Percentiles rank a stretch among this genome's conserved stretches.
phyloP scores from a whole-genome alignment of 2,888 invertebrate genomes.

The Rhingia campestris region DNA sequence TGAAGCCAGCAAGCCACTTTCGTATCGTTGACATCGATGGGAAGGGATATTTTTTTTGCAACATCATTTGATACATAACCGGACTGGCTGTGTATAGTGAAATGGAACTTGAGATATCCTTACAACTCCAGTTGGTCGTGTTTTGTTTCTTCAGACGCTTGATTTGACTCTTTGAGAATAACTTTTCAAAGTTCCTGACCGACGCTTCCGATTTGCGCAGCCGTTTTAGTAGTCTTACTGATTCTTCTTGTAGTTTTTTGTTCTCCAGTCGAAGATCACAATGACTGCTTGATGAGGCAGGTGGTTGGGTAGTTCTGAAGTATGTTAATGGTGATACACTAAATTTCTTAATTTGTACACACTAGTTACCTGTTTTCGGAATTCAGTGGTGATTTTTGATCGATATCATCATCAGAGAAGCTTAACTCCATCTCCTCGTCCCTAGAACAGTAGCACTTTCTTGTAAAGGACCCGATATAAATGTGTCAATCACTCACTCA shows the following conservation, averaged over 20 bases:
- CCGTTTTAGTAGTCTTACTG: background rate
- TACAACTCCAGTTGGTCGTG: slow-evolving; percentile 31
- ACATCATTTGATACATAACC: slow-evolving; percentile 30
- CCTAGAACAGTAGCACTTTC: too few relatives aligned
- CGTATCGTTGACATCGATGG: slow-evolving; percentile 38
- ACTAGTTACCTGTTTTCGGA: background rate
- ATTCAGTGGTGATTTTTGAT: background rate
- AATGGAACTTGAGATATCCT: slow-evolving; percentile 38
- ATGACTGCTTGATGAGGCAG: background rate
- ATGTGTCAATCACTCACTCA: too few relatives aligned
- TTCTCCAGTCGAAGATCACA: background rate
- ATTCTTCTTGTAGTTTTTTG: background rate
- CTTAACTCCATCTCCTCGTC: too few relatives aligned
- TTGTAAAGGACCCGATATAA: too few relatives aligned
- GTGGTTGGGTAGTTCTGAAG: background rate
- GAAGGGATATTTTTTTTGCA: slow-evolving; percentile 25
- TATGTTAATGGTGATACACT: too few relatives aligned
- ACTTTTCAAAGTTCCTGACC: slow-evolving; percentile 1
- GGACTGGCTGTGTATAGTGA: slow-evolving; percentile 26
- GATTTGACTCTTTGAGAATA: slow-evolving; percentile 41
- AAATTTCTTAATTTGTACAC: background rate
- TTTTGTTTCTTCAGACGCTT: slow-evolving; percentile 31
- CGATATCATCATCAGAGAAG: too few relatives aligned
- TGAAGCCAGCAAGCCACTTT: slow-evolving; percentile 29
- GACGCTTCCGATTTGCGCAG: slow-evolving; percentile 26